phyloP scores from a whole-genome alignment of 2,888 invertebrate species.

The Diabrotica balteata region DNA sequence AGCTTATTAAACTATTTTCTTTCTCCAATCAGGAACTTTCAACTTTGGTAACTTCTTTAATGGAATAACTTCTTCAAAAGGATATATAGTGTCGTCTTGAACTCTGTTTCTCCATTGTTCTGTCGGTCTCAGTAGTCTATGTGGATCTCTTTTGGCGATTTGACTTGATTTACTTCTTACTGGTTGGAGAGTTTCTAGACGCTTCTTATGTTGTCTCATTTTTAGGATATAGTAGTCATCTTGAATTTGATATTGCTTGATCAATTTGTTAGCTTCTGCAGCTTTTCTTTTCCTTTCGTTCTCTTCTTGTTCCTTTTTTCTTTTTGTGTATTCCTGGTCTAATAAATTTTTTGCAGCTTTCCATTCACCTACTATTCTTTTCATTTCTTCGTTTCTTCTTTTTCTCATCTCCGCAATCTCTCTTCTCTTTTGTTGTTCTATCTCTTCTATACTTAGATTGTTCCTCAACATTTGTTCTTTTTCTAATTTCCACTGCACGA shows the following conservation, averaged over 20 bases:
- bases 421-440: constrained; percentile 34
- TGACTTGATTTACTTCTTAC: constrained; percentile 44
- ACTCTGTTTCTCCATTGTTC: constrained; percentile 54
- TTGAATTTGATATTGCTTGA: constrained; percentile 55
- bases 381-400: constrained; percentile 47
- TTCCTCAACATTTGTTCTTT: constrained; percentile 53
- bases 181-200: constrained; percentile 30
- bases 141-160: constrained; percentile 49
- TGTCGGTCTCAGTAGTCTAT: constrained; percentile 54
- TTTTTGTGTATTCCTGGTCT: constrained; percentile 39
- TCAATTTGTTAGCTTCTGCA: constrained; percentile 53
- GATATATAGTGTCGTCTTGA: constrained; percentile 35
- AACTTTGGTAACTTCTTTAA: constrained; percentile 26
- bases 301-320: constrained; percentile 40
- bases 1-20: constrained; percentile 4
- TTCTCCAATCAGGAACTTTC: constrained; percentile 32
- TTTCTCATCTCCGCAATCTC: constrained; percentile 43
- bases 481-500: constrained; percentile 49
- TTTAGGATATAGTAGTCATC: constrained; percentile 52
- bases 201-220: constrained; percentile 42
- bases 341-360: constrained; percentile 40
- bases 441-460: constrained; percentile 41
- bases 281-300: constrained; percentile 41
- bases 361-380: constrained; percentile 46
- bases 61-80: constrained; percentile 16